These are phyloP conservation scores for Ondatra zibethicus DNA, from an alignment of 2,113 vertebrate genomes.

Conservation along the genomic window DNA sequence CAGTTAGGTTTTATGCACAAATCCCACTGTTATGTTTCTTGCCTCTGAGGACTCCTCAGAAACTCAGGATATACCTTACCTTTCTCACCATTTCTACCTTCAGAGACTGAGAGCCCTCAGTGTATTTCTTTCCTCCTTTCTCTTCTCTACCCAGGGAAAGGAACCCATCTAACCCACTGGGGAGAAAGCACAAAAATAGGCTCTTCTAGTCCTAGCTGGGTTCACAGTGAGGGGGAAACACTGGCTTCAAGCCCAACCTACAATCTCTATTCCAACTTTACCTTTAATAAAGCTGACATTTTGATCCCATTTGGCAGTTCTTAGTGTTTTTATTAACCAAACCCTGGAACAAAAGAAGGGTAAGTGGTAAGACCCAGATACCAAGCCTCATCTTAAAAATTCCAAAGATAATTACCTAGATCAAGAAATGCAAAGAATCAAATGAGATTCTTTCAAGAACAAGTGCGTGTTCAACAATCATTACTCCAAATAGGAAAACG, in stretches of 20 bases:
- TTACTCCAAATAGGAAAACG: neutral
- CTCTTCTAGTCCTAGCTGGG: constrained; percentile 10
- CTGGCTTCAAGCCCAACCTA: constrained; percentile 64
- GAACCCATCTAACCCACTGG: neutral
- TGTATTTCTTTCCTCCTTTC: neutral
- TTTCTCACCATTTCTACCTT: constrained; percentile 6
- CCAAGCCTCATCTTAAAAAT: constrained; percentile 71
- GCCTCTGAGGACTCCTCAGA: neutral
- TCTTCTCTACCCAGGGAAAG: neutral
- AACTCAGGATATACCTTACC: neutral
- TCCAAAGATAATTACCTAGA: constrained; percentile 66
- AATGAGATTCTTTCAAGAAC: constrained; percentile 60
- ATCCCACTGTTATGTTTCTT: neutral
- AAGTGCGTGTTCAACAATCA: neutral
- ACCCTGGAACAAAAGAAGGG: constrained; percentile 82
- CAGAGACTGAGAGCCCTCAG: neutral
- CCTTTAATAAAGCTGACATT: constrained; percentile 79
- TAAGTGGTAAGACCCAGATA: constrained; percentile 75
- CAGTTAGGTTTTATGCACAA: constrained; percentile 15
- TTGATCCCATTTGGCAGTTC: constrained; percentile 81
- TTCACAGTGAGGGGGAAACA: constrained; percentile 26
- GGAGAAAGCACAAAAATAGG: neutral
- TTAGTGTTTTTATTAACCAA: constrained; percentile 80
- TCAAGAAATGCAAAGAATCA: constrained; percentile 63
- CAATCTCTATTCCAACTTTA: constrained; percentile 77